Evolutionary conservation across 2,797 vertebrate genomes (phyloP), one percentile per base, ranked within the genome.

Genomic region (Schizopygopsis malacanthus): DNA sequence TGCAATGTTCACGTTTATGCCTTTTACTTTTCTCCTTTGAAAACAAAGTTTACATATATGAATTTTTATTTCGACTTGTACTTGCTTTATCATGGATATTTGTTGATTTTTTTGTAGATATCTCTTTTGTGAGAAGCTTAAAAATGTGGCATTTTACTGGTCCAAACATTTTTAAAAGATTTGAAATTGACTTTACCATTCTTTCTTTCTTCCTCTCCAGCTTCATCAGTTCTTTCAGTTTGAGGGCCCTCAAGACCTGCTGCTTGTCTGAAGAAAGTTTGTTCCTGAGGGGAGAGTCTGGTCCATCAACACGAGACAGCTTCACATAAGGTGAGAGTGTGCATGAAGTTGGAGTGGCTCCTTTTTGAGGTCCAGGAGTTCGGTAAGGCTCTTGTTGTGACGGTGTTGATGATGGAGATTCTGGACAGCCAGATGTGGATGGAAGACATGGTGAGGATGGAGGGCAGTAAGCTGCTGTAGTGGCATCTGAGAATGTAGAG

Each of bases 171-270:
- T 50, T 39, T 18, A 4, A 16, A 20, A n/a, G 20, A 25, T 16
- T 15, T 45, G 18, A 63, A 15, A 16, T 67, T 72, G 25, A 59
- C 28, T 75, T 89, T 39, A 90, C 89, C 89, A 25, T 67, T 13
- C 54, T 85, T 84, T 96, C 95, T 83, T 95, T 97, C 88, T 86
- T 95, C 81, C 95, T 78, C 83, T 97, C 96, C 81, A 95, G 93
- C 88, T 93, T 96, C 88, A 96, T 94, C 91, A 97, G 93, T 87
- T 96, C 95, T 85, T 96, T 94, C 79, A 97, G 84, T 89, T 95
- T 97, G 72, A 91, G 94, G 69, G 94, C 94, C 92, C 95, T 96
- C 83, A 94, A 92, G 84, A 97, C 92, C 84, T 94, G 94, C 81
- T 95, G 94, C 70, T 87, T 93, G 81, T 97, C 96, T 80, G 71